Percentiles rank a stretch among this genome's conserved stretches.
Evolutionary conservation across 2,888 invertebrate genomes (phyloP).

Genomic region (Xylota sylvarum): DNA sequence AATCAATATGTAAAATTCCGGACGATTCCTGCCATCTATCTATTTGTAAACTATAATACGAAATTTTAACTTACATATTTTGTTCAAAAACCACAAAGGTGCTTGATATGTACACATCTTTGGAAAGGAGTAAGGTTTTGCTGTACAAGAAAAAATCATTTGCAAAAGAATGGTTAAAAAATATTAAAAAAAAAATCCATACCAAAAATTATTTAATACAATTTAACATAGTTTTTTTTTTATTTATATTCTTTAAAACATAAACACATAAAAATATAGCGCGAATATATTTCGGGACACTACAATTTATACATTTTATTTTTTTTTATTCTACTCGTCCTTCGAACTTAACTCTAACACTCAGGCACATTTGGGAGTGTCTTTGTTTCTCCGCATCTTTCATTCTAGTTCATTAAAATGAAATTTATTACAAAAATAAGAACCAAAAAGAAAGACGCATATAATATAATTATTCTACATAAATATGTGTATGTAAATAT

Average conservation of each 20-base stretch:
- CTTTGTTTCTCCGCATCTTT: slow-evolving; percentile 34
- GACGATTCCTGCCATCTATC: slow-evolving; percentile 22
- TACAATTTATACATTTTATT: slow-evolving; percentile 5
- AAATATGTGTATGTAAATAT: slow-evolving; percentile 66
- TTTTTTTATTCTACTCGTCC: slow-evolving; percentile 30
- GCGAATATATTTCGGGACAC: slow-evolving; percentile 38
- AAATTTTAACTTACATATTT: slow-evolving; percentile 42
- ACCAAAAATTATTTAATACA: slow-evolving; percentile 53
- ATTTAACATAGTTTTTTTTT: slow-evolving; percentile 55
- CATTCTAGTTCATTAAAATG: slow-evolving; percentile 17
- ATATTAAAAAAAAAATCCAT: slow-evolving; percentile 18
- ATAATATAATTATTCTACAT: slow-evolving; percentile 73
- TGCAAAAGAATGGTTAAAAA: slow-evolving; percentile 36
- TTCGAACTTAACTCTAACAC: slow-evolving; percentile 67
- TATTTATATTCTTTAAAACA: slow-evolving; percentile 63
- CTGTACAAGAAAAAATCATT: slow-evolving; percentile 60
- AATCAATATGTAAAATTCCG: slow-evolving; percentile 35
- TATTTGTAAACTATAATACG: neutral
- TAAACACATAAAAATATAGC: slow-evolving; percentile 59
- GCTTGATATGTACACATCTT: slow-evolving; percentile 59
- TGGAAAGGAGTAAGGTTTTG: slow-evolving; percentile 39
- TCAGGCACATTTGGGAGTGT: slow-evolving; percentile 69
- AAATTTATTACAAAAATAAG: slow-evolving; percentile 37
- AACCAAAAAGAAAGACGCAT: slow-evolving; percentile 43
- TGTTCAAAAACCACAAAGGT: slow-evolving; percentile 29